Percentiles rank a stretch among this genome's conserved stretches.
Evolutionary conservation across 2,888 invertebrate species (phyloP).

Genomic region (Choreutis nemorana): DNA sequence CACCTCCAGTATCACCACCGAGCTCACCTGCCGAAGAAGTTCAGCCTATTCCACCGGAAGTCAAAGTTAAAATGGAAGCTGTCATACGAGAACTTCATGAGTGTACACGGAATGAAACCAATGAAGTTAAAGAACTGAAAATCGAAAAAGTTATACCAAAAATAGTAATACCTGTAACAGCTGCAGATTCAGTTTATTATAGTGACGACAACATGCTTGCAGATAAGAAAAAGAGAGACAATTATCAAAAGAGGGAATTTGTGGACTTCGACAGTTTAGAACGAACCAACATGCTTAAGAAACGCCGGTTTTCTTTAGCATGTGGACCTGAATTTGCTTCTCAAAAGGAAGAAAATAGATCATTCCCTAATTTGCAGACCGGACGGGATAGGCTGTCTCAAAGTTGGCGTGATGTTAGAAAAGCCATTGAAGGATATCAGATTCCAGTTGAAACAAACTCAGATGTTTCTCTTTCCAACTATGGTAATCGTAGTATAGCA

Average conservation of each 20-base stretch:
- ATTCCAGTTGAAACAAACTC: slow-evolving; percentile 33
- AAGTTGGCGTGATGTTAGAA: slow-evolving; percentile 50
- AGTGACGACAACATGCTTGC: slow-evolving; percentile 41
- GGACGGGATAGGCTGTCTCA: slow-evolving; percentile 36
- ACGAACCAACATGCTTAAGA: slow-evolving; percentile 26
- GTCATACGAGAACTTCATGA: slow-evolving; percentile 65
- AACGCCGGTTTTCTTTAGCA: slow-evolving; percentile 46
- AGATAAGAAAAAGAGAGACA: slow-evolving; percentile 26
- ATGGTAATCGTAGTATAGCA: slow-evolving; percentile 40
- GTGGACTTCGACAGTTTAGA: slow-evolving; percentile 50
- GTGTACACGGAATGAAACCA: slow-evolving; percentile 42
- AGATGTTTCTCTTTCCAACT: slow-evolving; percentile 20
- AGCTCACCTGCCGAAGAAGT: slow-evolving; percentile 24
- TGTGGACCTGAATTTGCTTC: slow-evolving; percentile 52
- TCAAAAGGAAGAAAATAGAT: slow-evolving; percentile 26
- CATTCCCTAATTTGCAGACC: slow-evolving; percentile 23
- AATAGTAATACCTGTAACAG: slow-evolving; percentile 50
- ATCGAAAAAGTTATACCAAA: slow-evolving; percentile 38
- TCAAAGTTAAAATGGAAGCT: slow-evolving; percentile 69
- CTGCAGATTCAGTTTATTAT: slow-evolving; percentile 46
- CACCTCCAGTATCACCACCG: slow-evolving; percentile 28
- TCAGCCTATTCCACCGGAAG: slow-evolving; percentile 54
- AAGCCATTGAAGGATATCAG: slow-evolving; percentile 23
- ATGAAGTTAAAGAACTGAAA: slow-evolving; percentile 35
- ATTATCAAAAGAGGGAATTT: slow-evolving; percentile 20